These are phyloP conservation scores for Acronicta psi DNA, from an alignment of 2,888 invertebrate genomes.

Conservation along the genomic window DNA sequence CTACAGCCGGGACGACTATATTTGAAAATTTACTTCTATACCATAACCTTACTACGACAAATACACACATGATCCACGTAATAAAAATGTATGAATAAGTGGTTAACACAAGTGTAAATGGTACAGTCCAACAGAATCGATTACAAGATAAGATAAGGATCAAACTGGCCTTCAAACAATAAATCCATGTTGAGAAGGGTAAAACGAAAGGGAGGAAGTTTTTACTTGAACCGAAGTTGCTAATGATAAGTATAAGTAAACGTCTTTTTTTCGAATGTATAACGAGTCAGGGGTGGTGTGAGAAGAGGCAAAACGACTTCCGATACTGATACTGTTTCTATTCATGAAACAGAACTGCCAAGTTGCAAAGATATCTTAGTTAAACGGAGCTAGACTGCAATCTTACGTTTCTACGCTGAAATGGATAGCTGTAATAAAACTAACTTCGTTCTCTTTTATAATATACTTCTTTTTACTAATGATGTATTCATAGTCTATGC, in stretches of 20 bases:
- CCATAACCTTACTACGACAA: no score
- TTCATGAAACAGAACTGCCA: constrained; percentile 23
- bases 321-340: constrained; percentile 45
- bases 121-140: constrained; percentile 54
- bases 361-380: constrained; percentile 44
- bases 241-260: constrained; percentile 57
- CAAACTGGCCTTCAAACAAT: constrained; percentile 62
- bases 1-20: no score
- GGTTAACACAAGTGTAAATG: constrained; percentile 38
- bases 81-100: constrained; percentile 16
- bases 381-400: constrained; percentile 33
- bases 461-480: constrained; percentile 18
- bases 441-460: constrained; percentile 29
- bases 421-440: constrained; percentile 47
- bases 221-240: constrained; percentile 53
- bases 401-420: constrained; percentile 31
- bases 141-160: constrained; percentile 58
- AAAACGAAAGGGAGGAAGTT: constrained; percentile 59
- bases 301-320: constrained; percentile 29
- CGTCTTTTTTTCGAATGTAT: constrained; percentile 48
- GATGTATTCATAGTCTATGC: constrained; percentile 3
- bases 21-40: no score
- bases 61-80: background rate
- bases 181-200: constrained; percentile 63
- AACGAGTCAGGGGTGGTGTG: constrained; percentile 26